phyloP scores from a whole-genome alignment of 2,888 invertebrate genomes.

The Oxytorus armatus region DNA sequence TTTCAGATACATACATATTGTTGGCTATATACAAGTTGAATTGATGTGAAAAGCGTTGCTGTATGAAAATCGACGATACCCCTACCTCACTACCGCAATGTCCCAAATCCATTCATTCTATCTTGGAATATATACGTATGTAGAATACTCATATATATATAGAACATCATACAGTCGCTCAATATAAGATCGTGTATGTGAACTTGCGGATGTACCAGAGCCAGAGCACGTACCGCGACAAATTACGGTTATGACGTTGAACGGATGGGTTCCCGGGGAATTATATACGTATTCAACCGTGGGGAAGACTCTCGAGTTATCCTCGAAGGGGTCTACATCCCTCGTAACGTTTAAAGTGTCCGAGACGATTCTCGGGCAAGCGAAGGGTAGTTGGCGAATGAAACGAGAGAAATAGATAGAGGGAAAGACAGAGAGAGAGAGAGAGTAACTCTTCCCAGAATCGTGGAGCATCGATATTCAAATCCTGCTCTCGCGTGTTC shows the following conservation, averaged over 20 bases:
- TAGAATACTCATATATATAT: conserved; percentile 11
- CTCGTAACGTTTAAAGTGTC: conserved; percentile 54
- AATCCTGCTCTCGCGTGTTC: conserved; percentile 33
- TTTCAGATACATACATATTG: background rate
- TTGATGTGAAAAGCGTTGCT: conserved; percentile 16
- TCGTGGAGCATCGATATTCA: conserved; percentile 63
- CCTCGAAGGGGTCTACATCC: conserved; percentile 41
- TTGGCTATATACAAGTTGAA: background rate
- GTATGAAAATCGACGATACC: conserved; percentile 28
- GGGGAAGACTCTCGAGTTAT: conserved; percentile 57
- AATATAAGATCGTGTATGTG: conserved; percentile 28
- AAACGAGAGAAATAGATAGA: no score
- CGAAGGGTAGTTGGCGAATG: conserved; percentile 26
- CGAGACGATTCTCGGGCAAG: conserved; percentile 48
- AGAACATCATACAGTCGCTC: background rate
- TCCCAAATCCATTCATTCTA: conserved; percentile 40
- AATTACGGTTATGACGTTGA: conserved; percentile 64
- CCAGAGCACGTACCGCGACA: conserved; percentile 56
- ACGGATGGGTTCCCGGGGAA: conserved; percentile 51
- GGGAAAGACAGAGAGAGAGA: background rate
- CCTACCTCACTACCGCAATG: conserved; percentile 2
- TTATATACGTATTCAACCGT: conserved; percentile 61
- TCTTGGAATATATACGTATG: conserved; percentile 19
- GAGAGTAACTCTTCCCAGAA: conserved; percentile 35
- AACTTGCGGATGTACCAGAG: conserved; percentile 11